Base-by-base conservation (phyloP, 2,113 vertebrate genomes). In the Otocyon megalotis region DNA sequence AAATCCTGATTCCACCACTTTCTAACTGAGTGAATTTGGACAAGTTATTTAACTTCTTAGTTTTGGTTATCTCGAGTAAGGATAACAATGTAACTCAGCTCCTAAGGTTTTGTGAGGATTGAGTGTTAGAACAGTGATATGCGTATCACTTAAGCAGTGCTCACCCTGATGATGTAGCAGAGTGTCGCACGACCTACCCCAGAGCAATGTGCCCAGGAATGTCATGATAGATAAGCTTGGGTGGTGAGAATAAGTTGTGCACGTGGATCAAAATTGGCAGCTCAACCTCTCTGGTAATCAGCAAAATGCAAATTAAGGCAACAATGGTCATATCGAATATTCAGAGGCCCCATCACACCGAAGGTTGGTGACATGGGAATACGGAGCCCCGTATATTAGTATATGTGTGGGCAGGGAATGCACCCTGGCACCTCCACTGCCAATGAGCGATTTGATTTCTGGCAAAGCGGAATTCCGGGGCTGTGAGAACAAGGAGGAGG, bases 191-290 rank as follows among this genome's bases (percentile, higher is more conserved):
- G 2, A 1, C 6, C 28, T 8, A 2, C 24, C 30, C 37, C 28
- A 43, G 72, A 14, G 85, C 67, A 13, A 0, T 10, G 32, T 48
- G 15, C 20, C 22, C 7, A 28, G 6, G 16, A 16, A 16, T 20
- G 69, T 77, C 58, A 67, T 50, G 0, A 3, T 14, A 16, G 1
- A 0, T 37, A 56, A 26, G 7, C 3, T 35, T 58, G 14, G 35
- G 17, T 19, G 58, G 76, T 81, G 50, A 28, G 32, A 74, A 9
- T 15, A 8, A 90, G 28, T 58, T 22, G 28, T 26, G 5, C 80
- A 1, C 7, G 0, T 1, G 13, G 13, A 8, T 67, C 20, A 1
- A 11, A 37, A 50, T 3, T 20, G 11, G 48, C 50, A 12, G n/a
- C 54, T 15, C 76, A 6, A 0, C 28, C 20, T 35, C 67, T 56